Percentiles rank a stretch among this genome's conserved stretches.
Conservation (phyloP, 1,140 invertebrate genomes). For the Mycetomoellerius zeteki region DNA sequence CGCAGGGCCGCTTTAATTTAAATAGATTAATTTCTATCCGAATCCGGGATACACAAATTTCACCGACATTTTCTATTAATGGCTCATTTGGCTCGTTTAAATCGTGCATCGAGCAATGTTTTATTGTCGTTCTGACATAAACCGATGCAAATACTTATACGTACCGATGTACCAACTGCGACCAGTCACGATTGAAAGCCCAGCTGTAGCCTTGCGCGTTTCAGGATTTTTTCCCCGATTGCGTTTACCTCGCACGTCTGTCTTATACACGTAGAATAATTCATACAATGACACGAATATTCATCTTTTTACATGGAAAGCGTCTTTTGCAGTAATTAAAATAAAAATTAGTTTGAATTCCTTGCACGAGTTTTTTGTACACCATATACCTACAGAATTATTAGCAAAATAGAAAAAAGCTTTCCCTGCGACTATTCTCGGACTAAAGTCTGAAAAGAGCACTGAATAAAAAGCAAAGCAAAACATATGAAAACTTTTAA, state of each 20-base stretch:
- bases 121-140: slow-evolving; percentile 38
- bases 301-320: neutral
- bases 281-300: no score
- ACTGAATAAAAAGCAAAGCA: no score
- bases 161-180: slow-evolving; percentile 19
- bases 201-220: slow-evolving; percentile 42
- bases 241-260: slow-evolving; percentile 5
- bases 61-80: slow-evolving; percentile 47
- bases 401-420: no score
- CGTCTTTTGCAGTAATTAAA: neutral
- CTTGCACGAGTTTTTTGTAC: neutral
- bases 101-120: slow-evolving; percentile 30
- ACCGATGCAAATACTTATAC: neutral
- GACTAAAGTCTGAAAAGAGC: no score
- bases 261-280: neutral
- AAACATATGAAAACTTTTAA: no score
- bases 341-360: neutral
- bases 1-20: slow-evolving; percentile 43
- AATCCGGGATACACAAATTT: neutral
- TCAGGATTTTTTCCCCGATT: slow-evolving; percentile 40
- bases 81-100: slow-evolving; percentile 57
- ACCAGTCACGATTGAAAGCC: slow-evolving; percentile 4
- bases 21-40: slow-evolving; percentile 36
- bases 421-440: no score
- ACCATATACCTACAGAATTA: no score